Evolutionary conservation across 2,888 invertebrate genomes (phyloP).

Genomic region (Acanthococcus lagerstroemiae): DNA sequence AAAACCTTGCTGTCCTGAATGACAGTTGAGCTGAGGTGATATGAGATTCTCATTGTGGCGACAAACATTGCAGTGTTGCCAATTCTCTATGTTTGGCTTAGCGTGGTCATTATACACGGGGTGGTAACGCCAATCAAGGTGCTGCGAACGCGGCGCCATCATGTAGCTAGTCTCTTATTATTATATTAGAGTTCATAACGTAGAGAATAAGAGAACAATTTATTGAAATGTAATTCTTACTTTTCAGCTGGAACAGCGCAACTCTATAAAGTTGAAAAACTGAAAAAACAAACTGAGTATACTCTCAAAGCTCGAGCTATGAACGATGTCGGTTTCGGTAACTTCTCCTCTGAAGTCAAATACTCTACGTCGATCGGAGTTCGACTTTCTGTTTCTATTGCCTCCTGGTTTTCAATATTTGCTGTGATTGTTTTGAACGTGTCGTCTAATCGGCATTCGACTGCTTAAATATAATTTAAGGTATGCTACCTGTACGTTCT

Average conservation of each 20-base stretch:
- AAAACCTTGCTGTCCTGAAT: too few relatives aligned
- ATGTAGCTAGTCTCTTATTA: too few relatives aligned
- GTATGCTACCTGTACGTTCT: too few relatives aligned
- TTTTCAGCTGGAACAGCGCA: constrained; percentile 3
- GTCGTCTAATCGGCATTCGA: not conserved
- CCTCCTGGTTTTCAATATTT: not conserved
- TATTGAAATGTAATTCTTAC: not conserved
- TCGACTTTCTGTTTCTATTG: not conserved
- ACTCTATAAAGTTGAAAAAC: not conserved
- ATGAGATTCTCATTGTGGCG: too few relatives aligned
- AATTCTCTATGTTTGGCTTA: too few relatives aligned
- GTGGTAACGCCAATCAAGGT: too few relatives aligned
- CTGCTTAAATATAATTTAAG: not conserved
- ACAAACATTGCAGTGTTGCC: too few relatives aligned
- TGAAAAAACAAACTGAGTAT: not conserved
- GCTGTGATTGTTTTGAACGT: not conserved
- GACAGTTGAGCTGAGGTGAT: too few relatives aligned
- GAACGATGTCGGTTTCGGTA: constrained; percentile 1
- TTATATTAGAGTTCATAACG: too few relatives aligned
- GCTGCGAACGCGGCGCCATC: too few relatives aligned
- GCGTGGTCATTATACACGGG: too few relatives aligned
- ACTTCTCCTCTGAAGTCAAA: not conserved
- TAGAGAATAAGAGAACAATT: not conserved
- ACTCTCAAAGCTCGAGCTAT: constrained; percentile 2
- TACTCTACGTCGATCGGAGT: not conserved